Evolutionary conservation across 92 coral and sea anemone genomes (phyloP).

Genomic region (Blastomussa wellsi): DNA sequence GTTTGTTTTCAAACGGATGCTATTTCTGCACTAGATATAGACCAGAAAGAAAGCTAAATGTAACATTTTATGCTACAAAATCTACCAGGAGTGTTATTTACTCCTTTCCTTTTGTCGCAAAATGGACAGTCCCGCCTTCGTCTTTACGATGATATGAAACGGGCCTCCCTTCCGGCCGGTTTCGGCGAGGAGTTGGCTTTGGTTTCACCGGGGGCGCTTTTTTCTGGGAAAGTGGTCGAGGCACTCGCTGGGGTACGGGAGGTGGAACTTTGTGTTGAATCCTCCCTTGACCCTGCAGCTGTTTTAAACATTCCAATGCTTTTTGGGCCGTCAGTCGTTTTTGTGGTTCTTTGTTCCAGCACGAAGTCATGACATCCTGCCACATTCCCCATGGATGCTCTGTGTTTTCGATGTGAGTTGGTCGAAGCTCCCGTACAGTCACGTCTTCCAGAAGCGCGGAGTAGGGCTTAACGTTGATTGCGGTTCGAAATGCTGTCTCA

Average conservation of each 20-base stretch:
- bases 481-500: slow-evolving; percentile 13
- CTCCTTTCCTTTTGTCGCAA: background rate
- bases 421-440: slow-evolving; percentile 15
- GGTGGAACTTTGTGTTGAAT: background rate
- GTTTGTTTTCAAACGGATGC: no score
- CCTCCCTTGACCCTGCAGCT: background rate
- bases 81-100: background rate
- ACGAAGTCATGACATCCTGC: slow-evolving; percentile 13
- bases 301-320: background rate
- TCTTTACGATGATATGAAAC: background rate
- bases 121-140: background rate
- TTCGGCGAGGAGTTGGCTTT: background rate
- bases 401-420: slow-evolving; percentile 5
- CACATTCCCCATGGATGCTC: background rate
- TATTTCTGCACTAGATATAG: no score
- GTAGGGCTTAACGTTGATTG: background rate
- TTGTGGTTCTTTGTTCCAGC: slow-evolving; percentile 21
- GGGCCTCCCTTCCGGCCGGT: background rate
- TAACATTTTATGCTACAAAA: no score
- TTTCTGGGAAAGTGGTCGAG: background rate
- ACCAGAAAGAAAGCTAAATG: no score
- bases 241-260: background rate
- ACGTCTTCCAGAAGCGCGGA: background rate
- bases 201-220: background rate
- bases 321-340: background rate